Conservation (phyloP, 1,140 invertebrate genomes). For the Lasioglossum baleicum region DNA sequence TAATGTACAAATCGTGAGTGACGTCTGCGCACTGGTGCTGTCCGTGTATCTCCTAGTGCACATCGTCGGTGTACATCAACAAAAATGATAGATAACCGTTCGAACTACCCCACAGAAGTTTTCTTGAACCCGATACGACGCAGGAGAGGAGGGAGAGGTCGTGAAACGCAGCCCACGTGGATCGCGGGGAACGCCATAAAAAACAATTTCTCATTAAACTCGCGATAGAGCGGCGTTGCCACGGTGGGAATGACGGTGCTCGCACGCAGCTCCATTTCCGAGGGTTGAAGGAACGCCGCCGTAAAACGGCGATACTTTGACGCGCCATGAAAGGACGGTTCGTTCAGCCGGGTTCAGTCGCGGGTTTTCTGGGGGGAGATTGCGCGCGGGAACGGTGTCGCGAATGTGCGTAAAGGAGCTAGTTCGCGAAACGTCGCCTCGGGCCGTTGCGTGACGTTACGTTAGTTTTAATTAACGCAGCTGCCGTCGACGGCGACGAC, state of each 20-base stretch:
- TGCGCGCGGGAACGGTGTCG: slow-evolving; percentile 12
- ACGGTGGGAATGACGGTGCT: neutral
- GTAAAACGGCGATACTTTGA: slow-evolving; percentile 4
- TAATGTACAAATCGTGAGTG: too few species aligned
- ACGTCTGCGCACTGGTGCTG: too few species aligned
- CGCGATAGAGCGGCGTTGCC: too few species aligned
- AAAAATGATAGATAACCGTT: too few species aligned
- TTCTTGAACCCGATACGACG: too few species aligned
- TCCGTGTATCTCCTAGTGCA: too few species aligned
- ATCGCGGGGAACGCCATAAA: too few species aligned
- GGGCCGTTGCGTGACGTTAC: slow-evolving; percentile 54
- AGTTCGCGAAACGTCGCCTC: slow-evolving; percentile 11
- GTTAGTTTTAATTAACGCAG: slow-evolving; percentile 65
- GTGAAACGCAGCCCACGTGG: too few species aligned
- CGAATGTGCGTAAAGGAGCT: slow-evolving; percentile 7
- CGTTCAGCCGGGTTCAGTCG: neutral
- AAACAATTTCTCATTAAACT: too few species aligned
- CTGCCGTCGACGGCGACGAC: slow-evolving; percentile 16
- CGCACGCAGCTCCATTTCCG: neutral
- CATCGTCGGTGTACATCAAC: too few species aligned
- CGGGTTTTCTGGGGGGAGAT: neutral
- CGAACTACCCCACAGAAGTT: too few species aligned
- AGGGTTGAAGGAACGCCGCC: neutral
- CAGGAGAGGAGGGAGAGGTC: too few species aligned
- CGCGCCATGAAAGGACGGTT: slow-evolving; percentile 1